Percentiles rank a stretch among this genome's conserved stretches.
Conservation (phyloP, 2,888 invertebrate species). For the Dasypogon diadema region DNA sequence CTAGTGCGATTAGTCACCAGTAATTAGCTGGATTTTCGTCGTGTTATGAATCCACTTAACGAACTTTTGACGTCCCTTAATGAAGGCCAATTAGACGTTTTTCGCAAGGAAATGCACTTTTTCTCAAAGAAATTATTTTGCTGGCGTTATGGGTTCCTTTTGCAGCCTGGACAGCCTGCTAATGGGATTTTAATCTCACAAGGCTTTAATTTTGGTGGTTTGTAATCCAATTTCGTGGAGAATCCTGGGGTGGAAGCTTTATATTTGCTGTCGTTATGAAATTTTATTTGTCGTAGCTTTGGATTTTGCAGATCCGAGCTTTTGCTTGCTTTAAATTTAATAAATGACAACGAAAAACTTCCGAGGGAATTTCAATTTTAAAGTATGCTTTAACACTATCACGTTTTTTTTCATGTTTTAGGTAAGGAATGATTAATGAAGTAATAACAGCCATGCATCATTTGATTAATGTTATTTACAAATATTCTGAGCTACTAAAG, state of each 20-base stretch:
- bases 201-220: conserved; percentile 51
- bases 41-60: conserved; percentile 48
- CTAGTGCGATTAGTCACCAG: conserved; percentile 32
- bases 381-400: too few species aligned
- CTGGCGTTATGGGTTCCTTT: neutral
- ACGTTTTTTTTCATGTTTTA: too few species aligned
- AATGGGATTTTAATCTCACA: conserved; percentile 53
- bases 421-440: too few species aligned
- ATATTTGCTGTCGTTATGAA: neutral
- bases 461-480: too few species aligned
- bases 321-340: too few species aligned
- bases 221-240: neutral
- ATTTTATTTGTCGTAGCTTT: neutral
- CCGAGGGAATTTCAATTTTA: too few species aligned
- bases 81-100: conserved; percentile 54
- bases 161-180: neutral
- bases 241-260: neutral
- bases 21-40: conserved; percentile 42
- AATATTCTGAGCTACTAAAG: too few species aligned
- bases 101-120: conserved; percentile 47
- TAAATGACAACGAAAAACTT: too few species aligned
- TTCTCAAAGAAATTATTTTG: conserved; percentile 6
- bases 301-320: neutral
- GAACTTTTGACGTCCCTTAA: conserved; percentile 52
- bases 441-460: too few species aligned